These are phyloP conservation scores for Phylloscopus trochiloides DNA, from an alignment of 2,113 vertebrate species.

Conservation along the genomic window DNA sequence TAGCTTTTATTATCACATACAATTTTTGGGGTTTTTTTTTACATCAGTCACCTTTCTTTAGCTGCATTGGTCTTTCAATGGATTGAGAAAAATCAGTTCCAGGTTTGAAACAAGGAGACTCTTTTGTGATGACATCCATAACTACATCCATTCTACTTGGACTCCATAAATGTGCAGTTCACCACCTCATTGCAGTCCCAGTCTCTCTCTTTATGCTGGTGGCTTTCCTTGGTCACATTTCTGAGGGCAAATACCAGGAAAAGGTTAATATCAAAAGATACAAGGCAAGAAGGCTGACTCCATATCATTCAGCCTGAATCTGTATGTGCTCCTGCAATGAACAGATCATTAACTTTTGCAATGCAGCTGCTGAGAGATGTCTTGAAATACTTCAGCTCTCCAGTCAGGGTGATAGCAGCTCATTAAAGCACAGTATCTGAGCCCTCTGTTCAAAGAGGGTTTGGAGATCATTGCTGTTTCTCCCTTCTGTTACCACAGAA, in stretches of 20 bases:
- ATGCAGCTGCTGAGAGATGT: slow-evolving; percentile 2
- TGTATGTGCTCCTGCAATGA: neutral
- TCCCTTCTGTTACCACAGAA: neutral
- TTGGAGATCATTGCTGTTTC: neutral
- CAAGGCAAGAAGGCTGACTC: neutral
- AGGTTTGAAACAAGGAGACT: neutral
- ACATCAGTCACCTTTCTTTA: neutral
- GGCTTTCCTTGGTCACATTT: neutral
- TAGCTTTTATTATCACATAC: neutral
- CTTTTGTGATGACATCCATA: neutral
- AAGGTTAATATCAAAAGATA: neutral
- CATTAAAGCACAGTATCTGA: neutral
- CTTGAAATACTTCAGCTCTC: slow-evolving; percentile 38
- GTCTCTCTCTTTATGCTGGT: neutral
- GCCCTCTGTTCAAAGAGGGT: neutral
- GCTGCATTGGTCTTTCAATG: neutral
- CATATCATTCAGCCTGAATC: neutral
- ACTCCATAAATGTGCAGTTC: neutral
- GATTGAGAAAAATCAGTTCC: neutral
- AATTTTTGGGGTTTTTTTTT: neutral
- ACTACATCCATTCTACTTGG: neutral
- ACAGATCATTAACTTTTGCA: slow-evolving; percentile 23
- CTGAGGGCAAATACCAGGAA: neutral
- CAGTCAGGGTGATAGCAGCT: neutral
- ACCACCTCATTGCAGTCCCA: neutral